Evolutionary conservation across 2,113 vertebrate species (phyloP).

Genomic region (Camelus bactrianus): DNA sequence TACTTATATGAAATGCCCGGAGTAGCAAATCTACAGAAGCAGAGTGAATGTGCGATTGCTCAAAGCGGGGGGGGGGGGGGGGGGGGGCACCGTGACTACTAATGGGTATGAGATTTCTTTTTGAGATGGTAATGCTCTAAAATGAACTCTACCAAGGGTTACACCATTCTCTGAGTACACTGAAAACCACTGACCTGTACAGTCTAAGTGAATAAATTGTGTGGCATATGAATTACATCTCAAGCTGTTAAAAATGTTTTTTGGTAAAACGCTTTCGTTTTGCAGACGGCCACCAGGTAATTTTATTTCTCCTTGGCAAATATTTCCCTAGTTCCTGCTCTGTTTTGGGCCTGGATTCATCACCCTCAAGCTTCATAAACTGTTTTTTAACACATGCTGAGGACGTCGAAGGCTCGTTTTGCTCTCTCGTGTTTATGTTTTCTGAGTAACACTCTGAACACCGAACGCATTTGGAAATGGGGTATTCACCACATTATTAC

Average conservation of each 20-base stretch:
- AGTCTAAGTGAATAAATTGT: neutral
- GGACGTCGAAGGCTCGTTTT: neutral
- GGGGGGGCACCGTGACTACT: neutral
- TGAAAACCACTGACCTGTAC: neutral
- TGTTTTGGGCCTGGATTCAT: neutral
- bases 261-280: neutral
- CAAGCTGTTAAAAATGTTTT: neutral
- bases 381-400: neutral
- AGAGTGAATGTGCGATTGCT: neutral
- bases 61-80: neutral
- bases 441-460: neutral
- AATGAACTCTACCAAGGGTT: neutral
- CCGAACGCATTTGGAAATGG: neutral
- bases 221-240: neutral
- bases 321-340: neutral
- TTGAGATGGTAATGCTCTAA: neutral
- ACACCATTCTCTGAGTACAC: neutral
- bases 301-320: neutral
- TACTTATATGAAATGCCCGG: neutral
- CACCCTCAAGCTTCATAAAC: neutral
- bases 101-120: neutral
- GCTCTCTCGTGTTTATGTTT: neutral
- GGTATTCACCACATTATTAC: constrained; percentile 80
- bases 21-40: neutral
- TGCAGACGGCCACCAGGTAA: neutral